Base-by-base conservation (phyloP, 2,888 invertebrate species). In the Halocaridina rubra region DNA sequence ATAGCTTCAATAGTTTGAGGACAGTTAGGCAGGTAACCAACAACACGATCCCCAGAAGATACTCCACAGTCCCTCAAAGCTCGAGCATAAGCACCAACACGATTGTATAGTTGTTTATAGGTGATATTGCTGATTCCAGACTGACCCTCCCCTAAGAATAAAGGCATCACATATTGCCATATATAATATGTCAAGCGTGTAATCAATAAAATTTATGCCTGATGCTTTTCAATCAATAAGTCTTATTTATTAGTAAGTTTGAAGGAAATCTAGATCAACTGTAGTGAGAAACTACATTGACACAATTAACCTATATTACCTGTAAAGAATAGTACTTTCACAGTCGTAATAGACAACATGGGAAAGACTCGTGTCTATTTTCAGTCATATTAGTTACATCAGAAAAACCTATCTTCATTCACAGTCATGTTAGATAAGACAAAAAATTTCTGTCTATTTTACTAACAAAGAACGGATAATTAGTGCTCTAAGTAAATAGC, bases 1-100 rank as follows among this genome's bases (percentile, higher is more conserved):
- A 92, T 92, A 24, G 92, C 92, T 53, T 91, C 91, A 8, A 92
- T 90, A 1, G 92, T 91, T 86, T 92, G 92, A 64, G 90, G 90
- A 85, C 91, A 91, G 89, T 93, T 93, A 0, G 92, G 92, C 77
- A 93, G 89, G 89, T 92, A 93, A 59, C 92, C 92, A 90, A 90
- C 92, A 84, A 93, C 91, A 76, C 91, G 89, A 88, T 92, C 92
- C 16, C 91, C 92, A 57, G 88, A 89, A 61, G 89, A 75, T 0
- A 92, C 89, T 1, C 92, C 92, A 80, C 90, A 85, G n/a, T 89
- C 88, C 72, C 86, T 89, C 90, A 92, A 89, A 57, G 91, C 91
- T 24, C 90, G 90, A 13, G 91, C 91, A 89, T 90, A 91, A 39
- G 80, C 67, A 1, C 89, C 89, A n/a, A 91, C 91, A 24, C 89